A percentile compares a stretch with the other conserved stretches of the same genome.
These are phyloP conservation scores for Drosophila kepulauana DNA, from an alignment of 1,140 invertebrate species.

Conservation along the genomic window DNA sequence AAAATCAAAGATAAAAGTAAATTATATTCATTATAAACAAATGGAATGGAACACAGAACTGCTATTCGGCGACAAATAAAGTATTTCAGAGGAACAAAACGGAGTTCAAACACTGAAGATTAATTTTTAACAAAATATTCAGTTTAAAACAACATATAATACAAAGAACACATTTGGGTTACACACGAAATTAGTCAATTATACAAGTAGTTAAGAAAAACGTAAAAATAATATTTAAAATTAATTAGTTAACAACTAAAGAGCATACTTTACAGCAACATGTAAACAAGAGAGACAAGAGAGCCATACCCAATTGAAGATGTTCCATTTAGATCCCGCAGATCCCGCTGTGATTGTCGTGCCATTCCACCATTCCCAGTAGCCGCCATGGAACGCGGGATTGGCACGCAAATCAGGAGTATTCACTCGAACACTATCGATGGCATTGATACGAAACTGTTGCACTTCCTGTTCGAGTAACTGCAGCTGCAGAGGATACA, in stretches of 20 bases:
- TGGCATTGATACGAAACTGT: constrained; percentile 43
- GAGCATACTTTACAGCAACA: background rate
- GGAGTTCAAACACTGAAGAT: background rate
- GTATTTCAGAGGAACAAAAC: background rate
- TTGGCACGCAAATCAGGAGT: constrained; percentile 51
- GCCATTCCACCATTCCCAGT: constrained; percentile 77
- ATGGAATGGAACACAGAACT: too few relatives aligned
- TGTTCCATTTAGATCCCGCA: background rate
- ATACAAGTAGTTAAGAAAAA: background rate
- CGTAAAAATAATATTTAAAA: background rate
- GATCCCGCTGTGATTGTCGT: constrained; percentile 28
- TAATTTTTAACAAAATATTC: background rate
- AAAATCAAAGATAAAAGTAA: too few relatives aligned
- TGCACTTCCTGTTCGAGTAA: constrained; percentile 67
- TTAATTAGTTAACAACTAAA: background rate
- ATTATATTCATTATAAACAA: too few relatives aligned
- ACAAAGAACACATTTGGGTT: background rate
- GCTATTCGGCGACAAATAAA: background rate
- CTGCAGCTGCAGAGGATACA: constrained; percentile 61
- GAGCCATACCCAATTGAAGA: constrained; percentile 12
- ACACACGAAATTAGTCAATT: background rate
- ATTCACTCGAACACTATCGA: constrained; percentile 44
- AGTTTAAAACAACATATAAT: background rate
- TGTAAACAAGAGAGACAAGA: background rate
- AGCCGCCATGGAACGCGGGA: constrained; percentile 58